A percentile compares a stretch with the other conserved stretches of the same genome.
These are phyloP conservation scores for Darevskia nairensis DNA, from an alignment of 2,797 vertebrate species.

Conservation along the genomic window DNA sequence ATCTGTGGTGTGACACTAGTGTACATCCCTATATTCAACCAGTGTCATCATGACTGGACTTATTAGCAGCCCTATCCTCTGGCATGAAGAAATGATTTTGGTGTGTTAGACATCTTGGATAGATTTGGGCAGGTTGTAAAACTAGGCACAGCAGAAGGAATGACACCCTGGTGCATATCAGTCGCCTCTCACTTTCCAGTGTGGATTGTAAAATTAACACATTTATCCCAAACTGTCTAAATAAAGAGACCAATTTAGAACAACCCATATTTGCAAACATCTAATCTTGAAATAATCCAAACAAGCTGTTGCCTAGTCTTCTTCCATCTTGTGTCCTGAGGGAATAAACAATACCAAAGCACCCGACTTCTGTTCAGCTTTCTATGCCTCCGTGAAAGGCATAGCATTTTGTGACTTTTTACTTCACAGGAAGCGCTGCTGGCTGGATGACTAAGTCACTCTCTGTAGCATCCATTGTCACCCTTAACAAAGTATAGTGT, in stretches of 20 bases:
- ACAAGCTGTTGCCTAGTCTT: conserved; percentile 44
- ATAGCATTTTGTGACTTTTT: background rate
- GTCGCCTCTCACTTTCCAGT: conserved; percentile 30
- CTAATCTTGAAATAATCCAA: conserved; percentile 56
- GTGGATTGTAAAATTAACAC: conserved; percentile 59
- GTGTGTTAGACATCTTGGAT: background rate
- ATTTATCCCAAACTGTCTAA: conserved; percentile 54
- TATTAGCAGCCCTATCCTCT: background rate
- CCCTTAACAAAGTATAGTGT: background rate
- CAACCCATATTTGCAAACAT: conserved; percentile 70
- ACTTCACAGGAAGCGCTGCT: background rate
- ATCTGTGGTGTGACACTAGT: background rate
- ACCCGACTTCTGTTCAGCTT: background rate
- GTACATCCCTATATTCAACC: background rate
- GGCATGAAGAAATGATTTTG: background rate
- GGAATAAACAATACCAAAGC: background rate
- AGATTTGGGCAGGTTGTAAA: accelerated
- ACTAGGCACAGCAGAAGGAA: conserved; percentile 13
- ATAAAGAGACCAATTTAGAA: conserved; percentile 54
- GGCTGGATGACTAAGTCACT: background rate
- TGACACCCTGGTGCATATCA: conserved; percentile 31
- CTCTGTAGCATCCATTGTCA: background rate
- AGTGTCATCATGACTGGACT: background rate
- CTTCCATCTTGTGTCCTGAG: background rate
- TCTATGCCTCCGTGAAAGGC: background rate